Base-by-base conservation (phyloP, 2,113 vertebrate genomes). In the Pomatostomus ruficeps region DNA sequence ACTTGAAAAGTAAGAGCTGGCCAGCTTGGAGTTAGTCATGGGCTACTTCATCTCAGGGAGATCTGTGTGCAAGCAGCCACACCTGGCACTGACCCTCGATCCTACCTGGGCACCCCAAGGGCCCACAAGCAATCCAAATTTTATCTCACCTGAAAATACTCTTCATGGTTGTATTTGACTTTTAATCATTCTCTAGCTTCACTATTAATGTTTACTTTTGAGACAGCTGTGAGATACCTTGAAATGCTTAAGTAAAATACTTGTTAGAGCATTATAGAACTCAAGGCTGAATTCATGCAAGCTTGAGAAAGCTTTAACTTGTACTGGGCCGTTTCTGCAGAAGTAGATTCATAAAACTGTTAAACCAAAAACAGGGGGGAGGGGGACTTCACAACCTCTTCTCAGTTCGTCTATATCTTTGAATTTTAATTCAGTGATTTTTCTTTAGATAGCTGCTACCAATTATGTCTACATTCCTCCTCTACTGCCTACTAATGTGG, bases 101-200 rank as follows among this genome's bases (percentile, higher is more conserved):
- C n/a, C 25, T 16, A 22, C 2, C 2, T 14, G 28, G 25, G 13
- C 0, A 0, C 10, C 17, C n/a, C 0, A 0, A 65, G 62, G 12
- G 24, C 35, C 16, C 19, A 18, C 5, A n/a, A 71, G 33, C 38
- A 91, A 58, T 62, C 43, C 15, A n/a, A 7, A 23, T 67, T 65
- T 24, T 4, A 11, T 74, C 46, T 73, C 58, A 43, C 22, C 22
- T 80, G 74, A 38, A 89, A 76, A 83, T 11, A 46, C 7, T 70
- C 35, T 31, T 70, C 16, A 7, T 1, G 0, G 35, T 33, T 80
- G 10, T 63, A 59, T 63, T 54, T 67, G 19, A 40, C 45, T 73
- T 93, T 24, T 25, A 76, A 35, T 68, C 33, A 43, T 45, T 78
- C 52, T 49, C 36, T 35, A 75, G 24, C 6, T 67, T 65, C 52